Evolutionary conservation across 2,113 vertebrate species (phyloP).

Genomic region (Anoura caudifer): DNA sequence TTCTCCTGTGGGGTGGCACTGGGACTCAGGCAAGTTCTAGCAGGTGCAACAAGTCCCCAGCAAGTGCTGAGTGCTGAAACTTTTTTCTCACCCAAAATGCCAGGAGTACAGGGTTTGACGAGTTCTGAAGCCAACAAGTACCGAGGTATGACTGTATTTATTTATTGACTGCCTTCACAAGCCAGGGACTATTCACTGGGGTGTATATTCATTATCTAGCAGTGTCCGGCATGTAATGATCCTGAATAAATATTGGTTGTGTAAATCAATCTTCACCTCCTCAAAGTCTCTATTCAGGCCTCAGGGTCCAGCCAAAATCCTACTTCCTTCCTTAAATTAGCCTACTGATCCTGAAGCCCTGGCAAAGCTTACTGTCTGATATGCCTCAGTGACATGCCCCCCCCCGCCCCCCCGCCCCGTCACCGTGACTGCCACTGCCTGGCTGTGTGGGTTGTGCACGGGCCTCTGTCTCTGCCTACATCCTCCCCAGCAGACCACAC

Average conservation of each 20-base stretch:
- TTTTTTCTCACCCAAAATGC: no score
- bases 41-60: no score
- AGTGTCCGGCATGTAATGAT: background rate
- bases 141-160: background rate
- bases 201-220: background rate
- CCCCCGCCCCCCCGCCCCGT: background rate
- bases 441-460: background rate
- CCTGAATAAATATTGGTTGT: slow-evolving; percentile 17
- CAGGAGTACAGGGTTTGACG: no score
- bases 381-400: background rate
- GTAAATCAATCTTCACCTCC: slow-evolving; percentile 27
- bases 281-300: background rate
- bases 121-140: no score
- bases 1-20: no score
- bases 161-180: background rate
- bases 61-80: no score
- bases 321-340: background rate
- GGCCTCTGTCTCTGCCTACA: background rate
- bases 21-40: no score
- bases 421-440: background rate
- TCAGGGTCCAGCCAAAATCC: background rate
- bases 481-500: background rate
- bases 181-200: background rate
- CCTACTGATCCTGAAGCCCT: background rate
- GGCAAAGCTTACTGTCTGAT: background rate